Base-by-base conservation (phyloP, 2,113 vertebrate species). In the Cebidichthys violaceus region DNA sequence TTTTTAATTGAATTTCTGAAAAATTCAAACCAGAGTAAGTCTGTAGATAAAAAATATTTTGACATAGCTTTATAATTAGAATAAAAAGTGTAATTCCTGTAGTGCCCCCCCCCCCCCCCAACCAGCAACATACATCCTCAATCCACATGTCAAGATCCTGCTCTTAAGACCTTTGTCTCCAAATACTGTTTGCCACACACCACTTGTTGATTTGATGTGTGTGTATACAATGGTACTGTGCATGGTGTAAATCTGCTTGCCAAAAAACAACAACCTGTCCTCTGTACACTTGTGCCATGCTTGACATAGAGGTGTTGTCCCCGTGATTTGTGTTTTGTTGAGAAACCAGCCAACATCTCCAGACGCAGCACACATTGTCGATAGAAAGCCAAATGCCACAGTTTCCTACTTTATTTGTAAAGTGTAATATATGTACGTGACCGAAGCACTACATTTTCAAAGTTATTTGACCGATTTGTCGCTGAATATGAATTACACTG, bases 191-290 rank as follows among this genome's bases (percentile, higher is more conserved):
- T 47, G 75, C 73, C 73, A 61, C 39, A 67, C 57, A 37, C 50
- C 79, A 73, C 77, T 50, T 86, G 85, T 84, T 89, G 75, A 61
- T 83, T 86, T 70, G 57, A 84, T 77, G 83, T 90, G 69, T 88
- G 72, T 87, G 75, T 85, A 43, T 74, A 71, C 83, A 81, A 66
- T 22, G 29, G 61, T 88, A 64, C 81, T 90, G 90, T 92, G 88
- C 86, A 88, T 80, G 86, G 84, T 90, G 85, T 91, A 86, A 87
- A 86, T 85, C 76, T 85, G 87, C 89, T 93, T 88, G 89, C 79
- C 84, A 77, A 89, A 86, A 89, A 86, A 20, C n/a, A 50, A 22
- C 20, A 64, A 17, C 75, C 43, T 83, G 73, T 85, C 78, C 37
- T 88, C 75, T 87, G 82, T 87, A 79, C 61, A 81, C 80, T 77